Evolutionary conservation across 2,888 invertebrate species (phyloP).

Genomic region (Diloba caeruleocephala): DNA sequence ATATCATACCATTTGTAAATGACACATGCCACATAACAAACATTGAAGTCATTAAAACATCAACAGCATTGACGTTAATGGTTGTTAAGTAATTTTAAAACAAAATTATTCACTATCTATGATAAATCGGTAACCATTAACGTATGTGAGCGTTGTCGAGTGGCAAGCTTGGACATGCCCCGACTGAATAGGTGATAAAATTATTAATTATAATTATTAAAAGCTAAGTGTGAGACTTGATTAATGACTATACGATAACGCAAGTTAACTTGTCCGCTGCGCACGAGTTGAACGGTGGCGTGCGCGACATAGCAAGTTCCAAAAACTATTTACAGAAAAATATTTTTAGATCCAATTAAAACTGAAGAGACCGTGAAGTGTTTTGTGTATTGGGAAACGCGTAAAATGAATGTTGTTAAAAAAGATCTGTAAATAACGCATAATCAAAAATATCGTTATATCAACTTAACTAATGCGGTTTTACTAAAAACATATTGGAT

Average conservation of each 20-base stretch:
- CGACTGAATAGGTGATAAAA: slow-evolving; percentile 79
- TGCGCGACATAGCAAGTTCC: slow-evolving; percentile 42
- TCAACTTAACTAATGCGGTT: slow-evolving; percentile 24
- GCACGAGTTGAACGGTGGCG: slow-evolving; percentile 59
- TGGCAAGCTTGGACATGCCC: slow-evolving; percentile 51
- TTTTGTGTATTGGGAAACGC: slow-evolving; percentile 32
- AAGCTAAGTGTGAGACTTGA: slow-evolving; percentile 75
- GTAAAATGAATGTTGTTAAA: slow-evolving; percentile 21
- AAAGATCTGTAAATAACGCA: slow-evolving; percentile 19
- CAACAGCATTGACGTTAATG: slow-evolving; percentile 36
- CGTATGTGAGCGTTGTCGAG: slow-evolving; percentile 44
- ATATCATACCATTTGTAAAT: neutral
- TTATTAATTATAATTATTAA: slow-evolving; percentile 85
- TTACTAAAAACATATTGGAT: slow-evolving; percentile 19
- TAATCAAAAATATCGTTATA: slow-evolving; percentile 19
- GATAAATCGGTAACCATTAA: slow-evolving; percentile 61
- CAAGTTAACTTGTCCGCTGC: slow-evolving; percentile 53
- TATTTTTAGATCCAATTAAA: slow-evolving; percentile 54
- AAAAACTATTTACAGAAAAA: slow-evolving; percentile 41
- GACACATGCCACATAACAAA: neutral
- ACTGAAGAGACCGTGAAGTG: slow-evolving; percentile 43
- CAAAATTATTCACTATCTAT: slow-evolving; percentile 53
- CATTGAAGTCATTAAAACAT: slow-evolving; percentile 23
- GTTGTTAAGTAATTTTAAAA: slow-evolving; percentile 48
- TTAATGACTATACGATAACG: slow-evolving; percentile 79